A percentile compares a stretch with the other conserved stretches of the same genome.
Conservation (phyloP, 2,888 invertebrate genomes). For the Chloroclysta siterata region DNA sequence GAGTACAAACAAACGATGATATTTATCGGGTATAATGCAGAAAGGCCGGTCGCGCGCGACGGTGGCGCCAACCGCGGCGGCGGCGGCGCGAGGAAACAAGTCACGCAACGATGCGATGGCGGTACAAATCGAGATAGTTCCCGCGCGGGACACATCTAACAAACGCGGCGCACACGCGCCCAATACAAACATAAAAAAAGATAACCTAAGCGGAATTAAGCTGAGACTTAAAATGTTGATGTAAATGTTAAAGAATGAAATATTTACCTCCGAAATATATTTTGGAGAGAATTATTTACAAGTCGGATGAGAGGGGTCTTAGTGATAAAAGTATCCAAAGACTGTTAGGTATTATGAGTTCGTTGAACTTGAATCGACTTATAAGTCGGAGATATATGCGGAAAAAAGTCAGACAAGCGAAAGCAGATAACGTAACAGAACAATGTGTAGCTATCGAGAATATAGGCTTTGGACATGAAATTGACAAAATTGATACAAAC, state of each 20-base stretch:
- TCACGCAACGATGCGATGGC: conserved; percentile 40
- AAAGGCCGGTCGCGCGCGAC: conserved; percentile 8
- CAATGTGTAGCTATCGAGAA: conserved; percentile 67
- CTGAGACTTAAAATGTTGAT: conserved; percentile 65
- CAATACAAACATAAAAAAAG: conserved; percentile 54
- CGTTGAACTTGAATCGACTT: conserved; percentile 77
- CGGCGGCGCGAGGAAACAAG: conserved; percentile 36
- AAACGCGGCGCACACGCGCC: conserved; percentile 44
- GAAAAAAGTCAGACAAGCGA: conserved; percentile 74
- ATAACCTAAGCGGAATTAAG: conserved; percentile 59
- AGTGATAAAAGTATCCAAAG: conserved; percentile 83
- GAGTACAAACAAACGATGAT: conserved; percentile 77
- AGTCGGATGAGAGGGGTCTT: conserved; percentile 76
- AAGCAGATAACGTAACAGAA: conserved; percentile 65
- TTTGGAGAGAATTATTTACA: conserved; percentile 84
- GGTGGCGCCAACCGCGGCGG: conserved; percentile 7
- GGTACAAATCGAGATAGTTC: conserved; percentile 46
- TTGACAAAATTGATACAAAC: conserved; percentile 54
- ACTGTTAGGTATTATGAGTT: conserved; percentile 82
- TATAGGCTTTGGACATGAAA: conserved; percentile 67
- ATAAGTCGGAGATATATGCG: conserved; percentile 75
- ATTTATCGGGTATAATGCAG: conserved; percentile 54
- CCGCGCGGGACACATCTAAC: conserved; percentile 37
- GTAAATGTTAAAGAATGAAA: conserved; percentile 67
- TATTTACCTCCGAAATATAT: conserved; percentile 81